Evolutionary conservation across 2,797 vertebrate species (phyloP), one percentile per base, ranked within the genome.

Genomic region (Sitta carolinensis): DNA sequence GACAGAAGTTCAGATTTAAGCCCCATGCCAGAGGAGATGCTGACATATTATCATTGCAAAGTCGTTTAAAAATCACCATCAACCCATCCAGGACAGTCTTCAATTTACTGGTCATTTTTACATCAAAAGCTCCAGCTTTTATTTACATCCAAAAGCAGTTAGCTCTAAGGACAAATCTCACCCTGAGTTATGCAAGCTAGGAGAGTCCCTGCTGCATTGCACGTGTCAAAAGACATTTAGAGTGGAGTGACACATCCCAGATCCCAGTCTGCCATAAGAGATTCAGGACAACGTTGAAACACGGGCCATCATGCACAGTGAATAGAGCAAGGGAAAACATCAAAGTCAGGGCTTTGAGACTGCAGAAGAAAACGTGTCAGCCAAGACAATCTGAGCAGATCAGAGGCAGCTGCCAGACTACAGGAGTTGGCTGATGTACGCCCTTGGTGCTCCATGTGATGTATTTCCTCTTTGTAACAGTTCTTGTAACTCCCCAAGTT

Each of bases 121-220:
- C 36, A 36, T 36, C 36, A 36, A 36, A 62, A 29, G 51, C 13
- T 78, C 83, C 57, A 51, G 47, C 27, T 18, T 27, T 36, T 66
- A 45, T 74, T 58, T 93, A 47, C 26, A 30, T 93, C 36, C 84
- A 81, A 62, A 83, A 67, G 29, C 79, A 80, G 45, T 43, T 80
- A 66, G 25, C 36, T 91, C 68, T 40, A 83, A 72, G 43, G 25
- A 47, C 2, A 11, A 30, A 80, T 63, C 30, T 80, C 52, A 80
- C 8, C 21, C 42, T 0, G 2, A 40, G 40, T 93, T 84, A 59
- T 0, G 1, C 29, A 91, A 80, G 18, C 29, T 26, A 63, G 20
- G 16, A 85, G 66, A 80, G 73, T 66, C 51, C 22, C 36, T 38
- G 38, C 58, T 61, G 62, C 42, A 21, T 18, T 58, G 48, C 2